Percentiles rank a stretch among this genome's conserved stretches.
Conservation (phyloP, 1,140 invertebrate genomes). For the Drosophila nigromelanica region DNA sequence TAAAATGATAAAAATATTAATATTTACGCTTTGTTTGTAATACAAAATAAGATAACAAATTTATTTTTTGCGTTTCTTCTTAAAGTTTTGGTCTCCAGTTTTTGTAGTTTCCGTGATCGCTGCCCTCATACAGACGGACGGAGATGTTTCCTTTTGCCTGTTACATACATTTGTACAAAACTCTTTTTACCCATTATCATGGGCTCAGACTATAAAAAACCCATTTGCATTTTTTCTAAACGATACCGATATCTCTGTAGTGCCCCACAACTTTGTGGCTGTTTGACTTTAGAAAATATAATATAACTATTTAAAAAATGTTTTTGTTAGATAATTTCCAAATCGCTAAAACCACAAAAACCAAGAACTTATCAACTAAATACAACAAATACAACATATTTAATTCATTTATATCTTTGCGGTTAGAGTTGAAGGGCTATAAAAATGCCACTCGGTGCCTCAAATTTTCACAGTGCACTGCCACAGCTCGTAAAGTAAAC, state of each 20-base stretch:
- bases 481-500: slow-evolving; percentile 17
- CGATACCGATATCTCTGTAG: background rate
- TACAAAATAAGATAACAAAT: background rate
- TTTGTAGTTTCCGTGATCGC: no score
- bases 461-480: slow-evolving; percentile 13
- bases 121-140: no score
- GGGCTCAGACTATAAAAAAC: background rate
- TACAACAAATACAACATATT: background rate
- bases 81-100: no score
- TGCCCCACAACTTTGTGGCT: background rate
- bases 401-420: background rate
- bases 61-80: background rate
- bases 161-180: slow-evolving; percentile 7
- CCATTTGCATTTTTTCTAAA: no score
- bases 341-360: slow-evolving; percentile 4
- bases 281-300: background rate
- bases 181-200: background rate
- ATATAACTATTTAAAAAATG: background rate
- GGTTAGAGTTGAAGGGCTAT: slow-evolving; percentile 17
- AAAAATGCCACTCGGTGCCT: background rate
- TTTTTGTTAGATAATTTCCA: background rate
- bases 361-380: background rate
- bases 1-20: no score
- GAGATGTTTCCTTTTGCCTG: no score
- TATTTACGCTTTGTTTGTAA: no score